Evolutionary conservation across 2,888 invertebrate genomes (phyloP), one percentile per base, ranked within the genome.

Genomic region (Achlya flavicornis): DNA sequence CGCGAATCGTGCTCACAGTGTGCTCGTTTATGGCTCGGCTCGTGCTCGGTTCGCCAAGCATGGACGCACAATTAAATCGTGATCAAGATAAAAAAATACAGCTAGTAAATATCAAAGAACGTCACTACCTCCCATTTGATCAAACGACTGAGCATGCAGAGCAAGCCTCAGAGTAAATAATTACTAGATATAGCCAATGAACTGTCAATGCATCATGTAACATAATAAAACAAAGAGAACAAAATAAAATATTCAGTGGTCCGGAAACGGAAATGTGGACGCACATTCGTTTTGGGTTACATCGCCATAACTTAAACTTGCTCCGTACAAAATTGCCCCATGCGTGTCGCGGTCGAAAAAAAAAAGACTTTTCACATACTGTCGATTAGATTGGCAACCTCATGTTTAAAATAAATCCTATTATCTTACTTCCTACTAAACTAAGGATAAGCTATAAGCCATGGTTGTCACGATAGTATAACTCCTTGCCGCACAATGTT

Each of bases 191-290:
- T 2, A 48, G 3, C 48, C 10, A 53, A 1, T 53, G 53, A 53
- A 19, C n/a, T 19, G 53, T 53, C 53, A 53, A 53, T 53, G 53
- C 53, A 53, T 53, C 53, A 61, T 61, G 14, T 26, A 57, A 60
- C 57, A 12, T 7, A 66, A 66, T 69, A 67, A 68, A 66, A 63
- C 62, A 63, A 66, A 61, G 57, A 60, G 35, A 57, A 58, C 71
- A 77, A 76, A 79, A 84, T 80, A 77, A 80, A 80, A 81, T 79
- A 82, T 80, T 81, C 83, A 85, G 74, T 76, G 79, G 75, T 65
- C 73, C 66, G 76, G 80, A 84, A 83, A 76, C 70, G 67, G 69
- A 53, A 19, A 53, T 53, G 53, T 53, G 10, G 16, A 68, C 71
- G 61, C 68, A 71, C 75, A 72, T 78, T 77, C 78, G 74, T 76